Evolutionary conservation across 2,113 vertebrate genomes (phyloP).

Genomic region (Forbesichthys agassizii): DNA sequence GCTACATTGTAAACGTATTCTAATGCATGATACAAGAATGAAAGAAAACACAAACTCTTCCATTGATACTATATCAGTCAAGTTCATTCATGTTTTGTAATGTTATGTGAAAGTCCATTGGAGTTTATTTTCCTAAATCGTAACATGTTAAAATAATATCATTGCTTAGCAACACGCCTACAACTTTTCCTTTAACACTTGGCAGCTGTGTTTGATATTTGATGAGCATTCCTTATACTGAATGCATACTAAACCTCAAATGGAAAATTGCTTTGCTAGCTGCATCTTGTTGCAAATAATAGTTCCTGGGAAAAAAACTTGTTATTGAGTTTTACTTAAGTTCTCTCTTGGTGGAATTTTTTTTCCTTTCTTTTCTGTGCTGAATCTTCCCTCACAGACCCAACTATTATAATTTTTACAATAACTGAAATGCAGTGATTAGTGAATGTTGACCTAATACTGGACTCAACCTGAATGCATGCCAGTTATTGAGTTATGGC

Average conservation of each 20-base stretch:
- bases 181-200: not conserved
- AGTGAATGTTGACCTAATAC: too few relatives aligned
- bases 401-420: too few relatives aligned
- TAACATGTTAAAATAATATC: not conserved
- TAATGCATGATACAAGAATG: not conserved
- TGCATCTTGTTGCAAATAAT: not conserved
- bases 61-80: not conserved
- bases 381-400: too few relatives aligned
- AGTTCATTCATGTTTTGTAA: not conserved
- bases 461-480: too few relatives aligned
- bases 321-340: not conserved
- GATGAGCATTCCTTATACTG: not conserved
- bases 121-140: not conserved
- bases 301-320: not conserved
- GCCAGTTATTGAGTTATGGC: too few relatives aligned
- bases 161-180: not conserved
- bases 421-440: too few relatives aligned
- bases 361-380: too few relatives aligned
- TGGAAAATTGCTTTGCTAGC: not conserved
- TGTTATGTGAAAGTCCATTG: not conserved
- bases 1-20: not conserved
- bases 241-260: not conserved
- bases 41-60: not conserved
- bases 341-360: too few relatives aligned
- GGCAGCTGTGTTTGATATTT: not conserved